phyloP scores from a whole-genome alignment of 2,113 vertebrate genomes.

The Calyptommatus sinebrachiatus region DNA sequence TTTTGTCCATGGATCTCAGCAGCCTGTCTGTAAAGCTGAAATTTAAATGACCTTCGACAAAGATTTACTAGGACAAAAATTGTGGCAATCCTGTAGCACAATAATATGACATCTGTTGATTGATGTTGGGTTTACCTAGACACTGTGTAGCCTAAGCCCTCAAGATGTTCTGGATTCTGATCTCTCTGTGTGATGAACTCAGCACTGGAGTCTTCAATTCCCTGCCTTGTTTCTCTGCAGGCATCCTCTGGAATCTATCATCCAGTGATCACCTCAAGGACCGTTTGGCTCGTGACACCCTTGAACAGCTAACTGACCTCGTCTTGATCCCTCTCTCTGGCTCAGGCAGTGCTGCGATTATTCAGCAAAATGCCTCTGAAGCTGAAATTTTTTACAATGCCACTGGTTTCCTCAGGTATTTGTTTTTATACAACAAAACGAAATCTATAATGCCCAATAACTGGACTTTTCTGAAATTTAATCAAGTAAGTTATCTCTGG shows the following conservation, averaged over 20 bases:
- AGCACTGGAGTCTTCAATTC: fast-evolving
- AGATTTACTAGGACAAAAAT: background rate
- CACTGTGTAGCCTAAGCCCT: background rate
- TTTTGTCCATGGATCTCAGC: background rate
- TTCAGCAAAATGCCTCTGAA: constrained; percentile 82
- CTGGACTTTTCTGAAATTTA: background rate
- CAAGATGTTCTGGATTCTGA: background rate
- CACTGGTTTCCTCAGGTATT: constrained; percentile 91
- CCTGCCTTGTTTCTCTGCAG: constrained; percentile 53
- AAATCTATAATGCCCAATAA: background rate
- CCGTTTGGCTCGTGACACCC: constrained; percentile 82
- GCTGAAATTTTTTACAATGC: constrained; percentile 91
- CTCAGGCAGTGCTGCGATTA: constrained; percentile 60
- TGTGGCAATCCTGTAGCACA: background rate
- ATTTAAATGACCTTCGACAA: background rate
- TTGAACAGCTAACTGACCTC: constrained; percentile 84
- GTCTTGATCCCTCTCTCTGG: constrained; percentile 85
- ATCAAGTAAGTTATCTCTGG: background rate
- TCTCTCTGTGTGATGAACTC: fast-evolving
- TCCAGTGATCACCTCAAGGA: constrained; percentile 94
- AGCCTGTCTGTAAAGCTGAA: background rate
- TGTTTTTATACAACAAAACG: too few species aligned
- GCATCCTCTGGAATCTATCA: constrained; percentile 96
- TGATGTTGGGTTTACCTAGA: background rate
- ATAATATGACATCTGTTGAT: background rate